Conservation (phyloP, 2,797 vertebrate species). For the Lithobates pipiens region DNA sequence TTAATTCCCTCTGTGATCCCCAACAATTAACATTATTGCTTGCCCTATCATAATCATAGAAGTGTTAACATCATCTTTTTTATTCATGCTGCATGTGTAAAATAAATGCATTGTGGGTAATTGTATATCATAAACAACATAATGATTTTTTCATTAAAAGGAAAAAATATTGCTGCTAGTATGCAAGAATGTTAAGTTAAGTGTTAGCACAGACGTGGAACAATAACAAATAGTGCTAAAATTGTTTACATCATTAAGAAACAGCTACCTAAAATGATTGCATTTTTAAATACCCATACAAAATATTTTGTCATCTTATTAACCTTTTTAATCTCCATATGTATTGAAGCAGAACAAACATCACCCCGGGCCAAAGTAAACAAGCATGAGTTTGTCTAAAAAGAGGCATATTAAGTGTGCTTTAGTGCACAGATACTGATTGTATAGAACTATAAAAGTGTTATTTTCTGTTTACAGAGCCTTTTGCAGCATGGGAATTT, state of each 20-base stretch:
- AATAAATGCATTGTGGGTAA: slow-evolving; percentile 15
- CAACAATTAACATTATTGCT: slow-evolving; percentile 46
- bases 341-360: slow-evolving; percentile 23
- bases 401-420: slow-evolving; percentile 13
- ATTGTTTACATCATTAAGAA: background rate
- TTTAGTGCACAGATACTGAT: slow-evolving; percentile 8
- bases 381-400: slow-evolving; percentile 2
- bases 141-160: background rate
- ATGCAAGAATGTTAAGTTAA: background rate
- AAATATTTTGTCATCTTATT: slow-evolving; percentile 31
- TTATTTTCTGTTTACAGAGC: background rate
- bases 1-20: slow-evolving; percentile 41
- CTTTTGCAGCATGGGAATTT: background rate
- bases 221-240: background rate
- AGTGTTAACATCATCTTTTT: slow-evolving; percentile 37
- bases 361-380: slow-evolving; percentile 25
- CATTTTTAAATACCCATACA: slow-evolving; percentile 35
- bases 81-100: slow-evolving; percentile 22
- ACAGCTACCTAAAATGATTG: background rate
- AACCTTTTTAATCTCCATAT: slow-evolving; percentile 31
- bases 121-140: background rate
- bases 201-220: background rate
- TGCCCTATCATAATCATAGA: slow-evolving; percentile 49
- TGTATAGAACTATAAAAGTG: background rate
- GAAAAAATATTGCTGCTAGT: background rate